These are phyloP conservation scores for Oscheius onirici DNA, from an alignment of 2,888 invertebrate species.

Conservation along the genomic window DNA sequence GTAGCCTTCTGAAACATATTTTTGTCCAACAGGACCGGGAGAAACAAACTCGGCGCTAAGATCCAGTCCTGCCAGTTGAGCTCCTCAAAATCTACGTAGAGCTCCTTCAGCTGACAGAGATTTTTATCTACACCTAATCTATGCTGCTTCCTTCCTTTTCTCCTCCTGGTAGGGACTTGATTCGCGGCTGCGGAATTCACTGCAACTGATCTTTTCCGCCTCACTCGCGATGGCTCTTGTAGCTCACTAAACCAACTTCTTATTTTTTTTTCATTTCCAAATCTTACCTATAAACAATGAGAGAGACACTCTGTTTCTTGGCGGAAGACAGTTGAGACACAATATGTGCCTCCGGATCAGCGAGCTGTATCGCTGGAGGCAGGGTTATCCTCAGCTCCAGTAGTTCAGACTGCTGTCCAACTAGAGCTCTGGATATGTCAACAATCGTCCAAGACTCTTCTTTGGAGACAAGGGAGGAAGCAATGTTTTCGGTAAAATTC, in stretches of 20 bases:
- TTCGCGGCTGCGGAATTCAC: slow-evolving; percentile 10
- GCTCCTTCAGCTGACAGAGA: slow-evolving; percentile 83
- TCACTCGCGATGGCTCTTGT: slow-evolving; percentile 41
- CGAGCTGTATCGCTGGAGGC: neutral
- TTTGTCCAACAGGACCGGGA: neutral
- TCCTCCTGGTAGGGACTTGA: slow-evolving; percentile 28
- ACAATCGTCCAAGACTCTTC: slow-evolving; percentile 16
- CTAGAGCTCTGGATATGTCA: slow-evolving; percentile 1
- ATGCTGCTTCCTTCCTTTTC: slow-evolving; percentile 48
- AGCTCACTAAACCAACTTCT: slow-evolving; percentile 39
- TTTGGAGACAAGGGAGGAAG: neutral
- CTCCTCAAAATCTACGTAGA: slow-evolving; percentile 93
- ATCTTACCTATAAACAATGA: slow-evolving; percentile 41
- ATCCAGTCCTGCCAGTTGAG: slow-evolving; percentile 98
- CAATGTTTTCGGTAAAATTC: slow-evolving; percentile 16
- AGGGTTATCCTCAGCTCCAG: slow-evolving; percentile 6
- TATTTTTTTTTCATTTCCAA: neutral
- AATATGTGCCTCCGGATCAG: slow-evolving; percentile 12
- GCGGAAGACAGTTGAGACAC: slow-evolving; percentile 36
- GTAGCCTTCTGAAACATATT: slow-evolving; percentile 68
- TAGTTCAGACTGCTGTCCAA: slow-evolving; percentile 9
- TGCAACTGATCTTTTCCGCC: slow-evolving; percentile 42
- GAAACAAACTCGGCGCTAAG: slow-evolving; percentile 65
- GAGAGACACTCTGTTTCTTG: slow-evolving; percentile 42
- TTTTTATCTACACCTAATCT: slow-evolving; percentile 42